Base-by-base conservation (phyloP, 2,888 invertebrate genomes). In the Melinaea marsaeus region DNA sequence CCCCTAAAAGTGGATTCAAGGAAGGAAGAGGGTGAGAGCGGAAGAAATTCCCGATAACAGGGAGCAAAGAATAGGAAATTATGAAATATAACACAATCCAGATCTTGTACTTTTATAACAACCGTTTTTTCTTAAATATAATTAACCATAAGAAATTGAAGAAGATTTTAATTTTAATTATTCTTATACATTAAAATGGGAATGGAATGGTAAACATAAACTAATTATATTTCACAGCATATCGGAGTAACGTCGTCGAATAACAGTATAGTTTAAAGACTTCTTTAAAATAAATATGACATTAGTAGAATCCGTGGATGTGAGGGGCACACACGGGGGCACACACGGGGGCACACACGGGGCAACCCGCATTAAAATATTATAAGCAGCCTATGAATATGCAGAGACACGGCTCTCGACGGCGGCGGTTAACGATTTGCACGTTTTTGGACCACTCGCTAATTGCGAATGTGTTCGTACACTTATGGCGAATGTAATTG, bases 341-440 rank as follows among this genome's bases (percentile, higher is more conserved):
- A 83, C 80, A 83, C 84, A 83, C 85, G 22, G 22, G 22, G 22
- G 22, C 22, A 79, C 73, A 80, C 73, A 79, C 79, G 77, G 83
- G 83, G 77, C 81, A 84, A 83, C 80, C 83, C 84, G 83, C 85
- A 87, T 90, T 90, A 90, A 90, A 90, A 90, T 90, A 90, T 90
- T 90, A 88, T 90, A 90, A 90, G 82, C 83, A 90, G 90, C 86
- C 87, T 84, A 90, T 90, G 90, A 90, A 90, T 90, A 90, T 90
- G 90, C 90, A 88, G 84, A 84, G 87, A 85, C 90, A 90, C 90
- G 90, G 77, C 83, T 76, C 85, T 78, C 84, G 78, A 79, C 79
- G 84, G 80, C 76, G 83, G 81, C 75, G 85, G 85, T 82, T 89
- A 89, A 88, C 90, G 90, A 89, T 90, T 90, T 83, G 88, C 90